Evolutionary conservation across 2,888 invertebrate genomes (phyloP), one percentile per base, ranked within the genome.

Genomic region (Crocallis elinguaria): DNA sequence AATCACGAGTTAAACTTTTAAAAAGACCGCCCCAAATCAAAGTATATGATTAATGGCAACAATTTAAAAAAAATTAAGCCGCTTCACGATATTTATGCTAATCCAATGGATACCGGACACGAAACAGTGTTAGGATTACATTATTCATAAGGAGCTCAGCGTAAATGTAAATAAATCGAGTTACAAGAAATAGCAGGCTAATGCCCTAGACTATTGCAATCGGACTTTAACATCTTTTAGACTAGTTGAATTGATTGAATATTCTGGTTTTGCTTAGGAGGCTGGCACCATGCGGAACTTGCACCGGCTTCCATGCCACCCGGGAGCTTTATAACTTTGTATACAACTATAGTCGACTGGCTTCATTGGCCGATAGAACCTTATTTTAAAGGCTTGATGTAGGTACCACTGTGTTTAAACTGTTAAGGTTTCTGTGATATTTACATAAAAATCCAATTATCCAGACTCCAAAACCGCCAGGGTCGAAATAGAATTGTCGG

Each of bases 101-200:
- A 53, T 53, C 25, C 19, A 23, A 46, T 48, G 32, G 32, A 36
- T 48, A 19, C 32, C 32, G 42, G 42, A 42, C 42, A 33, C 16
- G 38, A 53, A 46, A 42, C 48, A 42, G 48, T 38, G 53, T 48
- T 32, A 38, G 14, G 36, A 48, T 52, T 53, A 37, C 42, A 53
- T 53, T 53, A 53, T 53, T 42, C 46, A 53, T 48, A 46, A 30
- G 13, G 37, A 25, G 50, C 39, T 52, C 7, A 42, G 19, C 14
- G 42, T 37, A 42, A 14, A 53, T 37, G 52, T 32, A 19, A 37
- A 32, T 48, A 32, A 36, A 37, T 48, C 8, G 13, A 42, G 27
- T 36, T 37, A 37, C 30, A 36, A 37, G 30, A 42, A 46, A 23
- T 37, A 37, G 17, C 39, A 45, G 41, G 48, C 37, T 48, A 42